Evolutionary conservation across 2,113 vertebrate species (phyloP), one percentile per base, ranked within the genome.

Genomic region (Pyxicephalus adspersus): DNA sequence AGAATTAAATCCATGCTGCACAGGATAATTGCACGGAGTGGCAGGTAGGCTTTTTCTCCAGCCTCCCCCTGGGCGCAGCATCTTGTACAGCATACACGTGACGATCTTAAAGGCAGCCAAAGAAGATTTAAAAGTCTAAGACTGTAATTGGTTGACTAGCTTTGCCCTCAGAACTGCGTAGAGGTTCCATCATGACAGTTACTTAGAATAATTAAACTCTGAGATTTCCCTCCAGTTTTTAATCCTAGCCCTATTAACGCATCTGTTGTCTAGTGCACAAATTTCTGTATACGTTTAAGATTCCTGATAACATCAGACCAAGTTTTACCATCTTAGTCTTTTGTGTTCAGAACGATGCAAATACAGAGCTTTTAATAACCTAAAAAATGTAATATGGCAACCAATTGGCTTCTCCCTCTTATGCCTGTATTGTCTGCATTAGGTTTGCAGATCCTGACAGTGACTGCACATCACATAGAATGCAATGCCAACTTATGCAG

Each of bases 111-210:
- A 87, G 89, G 87, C 87, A 88, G 88, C 77, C 77, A 87, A 90
- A 89, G 84, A 84, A 85, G 89, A 89, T 81, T 89, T 86, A 86
- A 51, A 82, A 87, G 84, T 88, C 86, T 90, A 87, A 90, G 89
- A 64, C 87, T 85, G 85, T 92, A 92, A 93, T 90, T 93, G 93
- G 90, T 88, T 88, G 88, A 90, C 88, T 88, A 91, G 87, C 86
- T 89, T 90, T 83, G 83, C 89, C 89, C 88, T 15, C 25, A 86
- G 84, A 88, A 86, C 89, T 90, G 89, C 79, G 83, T 85, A 89
- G 88, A 91, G 77, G 85, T 88, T 91, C 90, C 91, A 87, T 86
- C 89, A 84, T 90, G 89, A 91, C 86, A 86, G 90, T 92, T 91
- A 85, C 91, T 93, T 90, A 89, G 89, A 92, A 87, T 83, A 83